phyloP scores from a whole-genome alignment of 2,797 vertebrate genomes.

The Lacerta bilineata region DNA sequence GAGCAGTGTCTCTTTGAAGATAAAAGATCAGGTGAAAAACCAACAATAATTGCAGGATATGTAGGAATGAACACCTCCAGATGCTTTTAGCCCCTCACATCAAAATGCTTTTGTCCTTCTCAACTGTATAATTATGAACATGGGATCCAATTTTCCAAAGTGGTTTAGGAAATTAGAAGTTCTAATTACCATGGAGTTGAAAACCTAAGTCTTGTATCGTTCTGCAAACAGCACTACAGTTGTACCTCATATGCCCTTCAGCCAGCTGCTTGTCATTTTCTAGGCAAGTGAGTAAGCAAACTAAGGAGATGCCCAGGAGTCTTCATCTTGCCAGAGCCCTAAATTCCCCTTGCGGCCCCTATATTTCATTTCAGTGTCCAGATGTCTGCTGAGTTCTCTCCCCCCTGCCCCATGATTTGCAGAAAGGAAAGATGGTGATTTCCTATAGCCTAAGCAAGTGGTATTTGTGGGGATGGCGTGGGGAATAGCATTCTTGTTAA shows the following conservation, averaged over 20 bases:
- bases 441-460: neutral
- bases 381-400: neutral
- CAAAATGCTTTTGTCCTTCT: neutral
- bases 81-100: neutral
- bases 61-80: slow-evolving; percentile 1
- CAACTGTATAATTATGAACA: neutral
- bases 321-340: neutral
- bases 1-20: slow-evolving; percentile 28
- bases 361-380: slow-evolving; percentile 16
- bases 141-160: neutral
- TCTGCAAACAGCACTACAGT: neutral
- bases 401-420: neutral
- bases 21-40: slow-evolving; percentile 21
- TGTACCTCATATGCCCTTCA: neutral
- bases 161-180: slow-evolving; percentile 37
- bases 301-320: neutral
- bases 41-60: slow-evolving; percentile 5
- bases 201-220: neutral
- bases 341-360: neutral
- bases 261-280: neutral
- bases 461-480: neutral
- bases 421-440: neutral
- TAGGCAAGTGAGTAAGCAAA: neutral
- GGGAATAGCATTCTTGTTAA: neutral
- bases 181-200: slow-evolving; percentile 7